Evolutionary conservation across 2,113 vertebrate genomes (phyloP).

Genomic region (Carassius carassius): DNA sequence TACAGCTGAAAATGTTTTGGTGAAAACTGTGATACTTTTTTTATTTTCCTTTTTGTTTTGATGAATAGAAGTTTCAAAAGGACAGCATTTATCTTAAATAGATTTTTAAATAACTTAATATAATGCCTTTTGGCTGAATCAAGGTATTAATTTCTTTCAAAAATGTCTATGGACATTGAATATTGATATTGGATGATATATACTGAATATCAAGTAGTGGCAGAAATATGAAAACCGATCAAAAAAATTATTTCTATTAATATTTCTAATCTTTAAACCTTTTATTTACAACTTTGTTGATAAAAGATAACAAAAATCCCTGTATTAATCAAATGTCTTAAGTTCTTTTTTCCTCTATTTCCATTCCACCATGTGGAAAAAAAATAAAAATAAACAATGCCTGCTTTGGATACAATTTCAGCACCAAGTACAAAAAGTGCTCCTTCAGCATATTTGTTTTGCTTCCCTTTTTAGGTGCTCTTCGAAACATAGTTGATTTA

Average conservation of each 20-base stretch:
- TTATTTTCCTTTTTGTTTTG: background rate
- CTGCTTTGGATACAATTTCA: background rate
- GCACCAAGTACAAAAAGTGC: background rate
- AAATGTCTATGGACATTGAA: background rate
- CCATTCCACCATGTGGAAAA: background rate
- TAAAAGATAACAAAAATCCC: no score
- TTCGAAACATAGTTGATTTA: conserved; percentile 75
- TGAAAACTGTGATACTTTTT: background rate
- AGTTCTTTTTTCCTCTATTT: background rate
- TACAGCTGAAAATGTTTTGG: no score
- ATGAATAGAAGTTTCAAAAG: background rate
- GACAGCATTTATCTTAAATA: background rate
- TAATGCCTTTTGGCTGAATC: background rate
- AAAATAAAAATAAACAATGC: background rate
- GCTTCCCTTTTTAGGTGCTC: conserved; percentile 69
- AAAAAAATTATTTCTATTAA: background rate
- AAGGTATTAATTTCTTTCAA: background rate
- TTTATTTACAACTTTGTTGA: no score
- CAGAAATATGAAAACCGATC: background rate
- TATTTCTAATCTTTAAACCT: background rate
- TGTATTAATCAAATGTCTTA: no score
- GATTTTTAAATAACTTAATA: background rate
- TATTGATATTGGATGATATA: background rate
- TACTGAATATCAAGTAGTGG: background rate
- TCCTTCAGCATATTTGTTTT: conserved; percentile 52